Percentiles rank a stretch among this genome's conserved stretches.
Evolutionary conservation across 2,113 vertebrate species (phyloP).

Genomic region (Amphilophus citrinellus): DNA sequence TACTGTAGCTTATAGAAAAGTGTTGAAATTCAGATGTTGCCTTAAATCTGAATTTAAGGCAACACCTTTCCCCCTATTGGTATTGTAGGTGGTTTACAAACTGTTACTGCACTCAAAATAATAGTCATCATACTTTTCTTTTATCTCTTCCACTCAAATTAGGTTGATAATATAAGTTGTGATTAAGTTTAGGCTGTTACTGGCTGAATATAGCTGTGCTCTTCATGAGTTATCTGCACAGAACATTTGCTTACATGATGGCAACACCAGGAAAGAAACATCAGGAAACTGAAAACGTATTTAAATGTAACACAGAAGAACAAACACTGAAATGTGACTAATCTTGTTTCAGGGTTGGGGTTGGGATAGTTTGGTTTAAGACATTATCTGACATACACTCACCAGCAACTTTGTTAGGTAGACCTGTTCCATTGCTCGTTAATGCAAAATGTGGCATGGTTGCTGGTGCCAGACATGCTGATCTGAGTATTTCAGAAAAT

Average conservation of each 20-base stretch:
- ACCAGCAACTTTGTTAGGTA: not conserved
- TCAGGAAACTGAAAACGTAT: not conserved
- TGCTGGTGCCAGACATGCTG: not conserved
- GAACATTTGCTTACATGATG: not conserved
- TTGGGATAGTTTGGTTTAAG: not conserved
- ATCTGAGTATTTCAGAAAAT: not conserved
- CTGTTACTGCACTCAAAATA: not conserved
- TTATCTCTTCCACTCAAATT: not conserved
- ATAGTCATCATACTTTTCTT: not conserved
- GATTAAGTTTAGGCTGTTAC: not conserved
- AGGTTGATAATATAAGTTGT: not conserved
- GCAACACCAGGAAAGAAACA: not conserved
- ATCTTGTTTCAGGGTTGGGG: not conserved
- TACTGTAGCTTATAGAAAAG: not conserved
- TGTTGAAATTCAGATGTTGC: not conserved
- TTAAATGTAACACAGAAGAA: not conserved
- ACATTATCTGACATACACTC: not conserved
- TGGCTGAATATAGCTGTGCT: not conserved
- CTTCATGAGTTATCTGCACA: not conserved
- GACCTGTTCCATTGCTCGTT: no score
- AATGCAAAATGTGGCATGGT: not conserved
- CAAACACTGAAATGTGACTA: not conserved
- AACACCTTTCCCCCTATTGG: not conserved
- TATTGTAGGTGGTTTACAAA: not conserved
- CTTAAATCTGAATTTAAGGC: no score